Evolutionary conservation across 2,888 invertebrate species (phyloP).

Genomic region (Brachypterus glaber): DNA sequence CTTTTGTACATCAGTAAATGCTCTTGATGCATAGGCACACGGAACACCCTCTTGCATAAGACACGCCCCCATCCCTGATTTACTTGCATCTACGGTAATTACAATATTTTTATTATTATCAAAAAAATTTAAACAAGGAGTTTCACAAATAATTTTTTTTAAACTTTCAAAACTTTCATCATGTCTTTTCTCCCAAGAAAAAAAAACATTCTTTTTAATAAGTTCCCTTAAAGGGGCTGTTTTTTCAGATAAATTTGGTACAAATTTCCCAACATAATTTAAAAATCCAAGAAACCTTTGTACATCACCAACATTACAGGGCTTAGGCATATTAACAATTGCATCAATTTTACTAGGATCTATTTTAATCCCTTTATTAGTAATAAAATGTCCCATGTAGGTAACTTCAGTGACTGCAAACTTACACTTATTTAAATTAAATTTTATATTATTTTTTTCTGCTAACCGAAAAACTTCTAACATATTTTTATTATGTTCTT

Average conservation of each 20-base stretch:
- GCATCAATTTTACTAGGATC: constrained; percentile 16
- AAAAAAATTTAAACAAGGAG: constrained; percentile 14
- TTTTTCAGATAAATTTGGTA: too few relatives aligned
- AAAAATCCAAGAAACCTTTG: too few relatives aligned
- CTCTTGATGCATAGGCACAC: too few relatives aligned
- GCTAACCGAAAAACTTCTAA: constrained; percentile 11
- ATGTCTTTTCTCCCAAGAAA: constrained; percentile 16
- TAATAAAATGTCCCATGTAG: constrained; percentile 9
- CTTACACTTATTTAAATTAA: constrained; percentile 14
- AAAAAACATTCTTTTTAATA: too few relatives aligned
- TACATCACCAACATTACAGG: too few relatives aligned
- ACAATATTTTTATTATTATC: constrained; percentile 11
- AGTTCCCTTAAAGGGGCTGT: too few relatives aligned
- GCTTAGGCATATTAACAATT: too few relatives aligned
- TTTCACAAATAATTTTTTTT: constrained; percentile 12
- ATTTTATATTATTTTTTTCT: constrained; percentile 11
- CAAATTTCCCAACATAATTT: too few relatives aligned
- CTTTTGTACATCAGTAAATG: too few relatives aligned
- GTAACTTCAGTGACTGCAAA: constrained; percentile 6
- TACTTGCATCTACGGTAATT: constrained; percentile 18
- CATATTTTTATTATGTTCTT: too few relatives aligned
- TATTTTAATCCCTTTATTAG: constrained; percentile 9
- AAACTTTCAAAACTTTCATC: constrained; percentile 13
- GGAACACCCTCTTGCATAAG: too few relatives aligned
- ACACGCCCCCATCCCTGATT: constrained; percentile 18